A percentile compares a stretch with the other conserved stretches of the same genome.
Evolutionary conservation across 2,888 invertebrate genomes (phyloP).

Genomic region (Icerya purchasi): DNA sequence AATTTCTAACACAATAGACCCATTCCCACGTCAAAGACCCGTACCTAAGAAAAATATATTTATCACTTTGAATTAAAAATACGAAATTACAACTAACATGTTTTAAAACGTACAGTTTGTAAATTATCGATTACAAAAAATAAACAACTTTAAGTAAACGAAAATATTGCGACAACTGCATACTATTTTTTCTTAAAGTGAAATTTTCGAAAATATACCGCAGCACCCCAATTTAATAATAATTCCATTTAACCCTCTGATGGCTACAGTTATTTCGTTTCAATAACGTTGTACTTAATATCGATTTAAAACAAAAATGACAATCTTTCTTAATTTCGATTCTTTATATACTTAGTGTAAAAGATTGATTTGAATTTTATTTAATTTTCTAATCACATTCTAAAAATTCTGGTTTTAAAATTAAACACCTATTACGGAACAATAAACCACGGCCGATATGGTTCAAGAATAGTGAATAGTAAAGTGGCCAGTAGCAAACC

Average conservation of each 20-base stretch:
- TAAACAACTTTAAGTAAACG: too few relatives aligned
- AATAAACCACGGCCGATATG: too few relatives aligned
- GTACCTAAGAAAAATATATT: conserved; percentile 29
- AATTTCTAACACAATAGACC: conserved; percentile 65
- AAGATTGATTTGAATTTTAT: too few relatives aligned
- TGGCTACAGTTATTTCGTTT: too few relatives aligned
- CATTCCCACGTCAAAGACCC: conserved; percentile 95
- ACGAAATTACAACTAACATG: background rate
- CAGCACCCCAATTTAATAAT: background rate
- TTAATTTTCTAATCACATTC: too few relatives aligned
- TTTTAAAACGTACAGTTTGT: background rate
- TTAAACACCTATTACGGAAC: too few relatives aligned
- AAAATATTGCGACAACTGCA: too few relatives aligned
- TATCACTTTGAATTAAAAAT: background rate
- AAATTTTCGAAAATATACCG: background rate
- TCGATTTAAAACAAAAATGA: background rate
- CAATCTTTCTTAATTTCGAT: background rate
- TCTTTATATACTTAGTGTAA: background rate
- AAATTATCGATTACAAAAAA: background rate
- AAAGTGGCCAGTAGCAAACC: too few relatives aligned
- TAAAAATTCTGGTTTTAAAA: too few relatives aligned
- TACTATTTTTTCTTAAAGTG: too few relatives aligned
- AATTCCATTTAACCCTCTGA: background rate
- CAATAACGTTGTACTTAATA: background rate
- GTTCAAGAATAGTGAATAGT: too few relatives aligned